Evolutionary conservation across 2,797 vertebrate species (phyloP).

Genomic region (Rallus crepitans): DNA sequence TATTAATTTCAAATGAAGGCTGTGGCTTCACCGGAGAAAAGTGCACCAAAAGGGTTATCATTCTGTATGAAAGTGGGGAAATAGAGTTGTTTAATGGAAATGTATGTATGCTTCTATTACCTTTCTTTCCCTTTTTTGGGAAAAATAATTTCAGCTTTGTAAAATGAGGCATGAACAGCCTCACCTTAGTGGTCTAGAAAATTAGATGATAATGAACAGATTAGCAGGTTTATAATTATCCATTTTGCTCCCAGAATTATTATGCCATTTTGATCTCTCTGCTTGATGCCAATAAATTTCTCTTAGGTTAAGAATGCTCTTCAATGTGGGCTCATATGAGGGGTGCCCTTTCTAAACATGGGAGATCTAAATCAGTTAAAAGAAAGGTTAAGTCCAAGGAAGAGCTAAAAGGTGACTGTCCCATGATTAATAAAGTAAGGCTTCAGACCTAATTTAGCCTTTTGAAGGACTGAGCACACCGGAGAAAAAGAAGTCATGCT

Average conservation of each 20-base stretch:
- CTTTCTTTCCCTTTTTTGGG: not conserved
- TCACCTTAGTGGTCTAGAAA: not conserved
- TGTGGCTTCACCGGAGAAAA: conserved; percentile 88
- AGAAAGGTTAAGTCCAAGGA: not conserved
- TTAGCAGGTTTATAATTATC: not conserved
- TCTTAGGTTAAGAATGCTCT: not conserved
- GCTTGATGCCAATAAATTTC: not conserved
- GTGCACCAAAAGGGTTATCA: conserved; percentile 87
- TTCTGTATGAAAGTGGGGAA: conserved; percentile 88
- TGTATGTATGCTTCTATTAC: conserved; percentile 67
- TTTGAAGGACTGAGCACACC: not conserved
- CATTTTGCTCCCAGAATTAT: not conserved
- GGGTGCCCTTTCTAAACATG: not conserved
- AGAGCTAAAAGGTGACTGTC: not conserved
- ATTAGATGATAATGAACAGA: not conserved
- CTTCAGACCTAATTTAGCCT: not conserved
- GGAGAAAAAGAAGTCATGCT: not conserved
- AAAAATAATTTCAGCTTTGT: not conserved
- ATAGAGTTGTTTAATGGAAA: conserved; percentile 88
- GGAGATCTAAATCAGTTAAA: not conserved
- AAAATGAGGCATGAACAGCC: not conserved
- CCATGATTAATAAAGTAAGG: not conserved
- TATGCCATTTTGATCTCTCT: not conserved
- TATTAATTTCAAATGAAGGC: conserved; percentile 92
- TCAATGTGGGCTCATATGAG: not conserved